Evolutionary conservation across 2,113 vertebrate genomes (phyloP), one percentile per base, ranked within the genome.

Genomic region (Polyodon spathula): DNA sequence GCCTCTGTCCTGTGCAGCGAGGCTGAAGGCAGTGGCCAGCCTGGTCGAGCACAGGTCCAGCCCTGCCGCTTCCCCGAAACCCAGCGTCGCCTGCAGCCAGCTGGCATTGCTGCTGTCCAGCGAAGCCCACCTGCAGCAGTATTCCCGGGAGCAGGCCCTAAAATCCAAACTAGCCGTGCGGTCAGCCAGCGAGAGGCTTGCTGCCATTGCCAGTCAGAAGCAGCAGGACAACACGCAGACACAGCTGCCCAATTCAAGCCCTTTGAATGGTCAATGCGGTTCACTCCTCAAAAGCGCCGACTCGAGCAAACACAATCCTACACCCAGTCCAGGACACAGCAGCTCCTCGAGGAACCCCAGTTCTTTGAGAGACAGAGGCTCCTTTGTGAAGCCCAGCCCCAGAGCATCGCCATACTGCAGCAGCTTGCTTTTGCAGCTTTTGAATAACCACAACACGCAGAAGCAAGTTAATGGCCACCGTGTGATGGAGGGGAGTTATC

Each of bases 71-170:
- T 97, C 95, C 0, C 96, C 96, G 3, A 97, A 97, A 70, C 96
- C 96, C 60, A 98, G 94, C 4, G 88, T 97, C 27, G 95, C 94
- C 5, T 98, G 96, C 72, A 98, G 96, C 79, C 96, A 98, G 46
- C 76, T 98, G 55, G 96, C 96, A 7, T 76, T 98, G 46, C 83
- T 98, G 43, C 88, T 98, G 44, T 98, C 96, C n/a, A 98, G 96
- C 6, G 96, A 98, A 76, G 94, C 94, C 60, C 95, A 98, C 77
- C 80, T 98, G 68, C 94, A 98, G 81, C 94, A 98, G 77, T 98
- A 98, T 76, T 97, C 95, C 58, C 86, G 93, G 73, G 96, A 97
- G 78, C 96, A 98, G 12, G 90, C 94, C 58, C 78, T 98, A 66
- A 97, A 97, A 86, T 91, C 94, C 72, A 93, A 95, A 80, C 88